These are phyloP conservation scores for Siniperca undulata DNA, from an alignment of 2,797 vertebrate species.

Conservation along the genomic window DNA sequence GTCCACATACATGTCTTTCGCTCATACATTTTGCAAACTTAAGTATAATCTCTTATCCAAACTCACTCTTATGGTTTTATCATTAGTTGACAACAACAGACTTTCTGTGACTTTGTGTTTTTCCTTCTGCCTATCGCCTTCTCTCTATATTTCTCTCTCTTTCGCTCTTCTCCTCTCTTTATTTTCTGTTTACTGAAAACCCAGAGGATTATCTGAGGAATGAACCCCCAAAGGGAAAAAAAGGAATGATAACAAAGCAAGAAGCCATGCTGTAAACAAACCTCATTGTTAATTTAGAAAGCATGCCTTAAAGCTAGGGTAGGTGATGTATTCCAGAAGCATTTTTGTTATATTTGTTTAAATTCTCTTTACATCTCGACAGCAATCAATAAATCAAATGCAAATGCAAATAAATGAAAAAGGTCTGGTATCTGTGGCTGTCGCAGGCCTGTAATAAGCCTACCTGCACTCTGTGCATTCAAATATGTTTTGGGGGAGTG, in stretches of 20 bases:
- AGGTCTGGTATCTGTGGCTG: too few relatives aligned
- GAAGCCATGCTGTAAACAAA: constrained; percentile 53
- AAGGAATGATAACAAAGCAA: constrained; percentile 52
- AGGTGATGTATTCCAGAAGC: too few relatives aligned
- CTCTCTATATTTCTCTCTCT: constrained; percentile 7
- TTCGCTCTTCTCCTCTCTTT: neutral
- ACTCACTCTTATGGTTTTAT: neutral
- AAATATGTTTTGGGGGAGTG: too few relatives aligned
- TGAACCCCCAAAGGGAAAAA: constrained; percentile 59
- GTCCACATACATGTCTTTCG: neutral
- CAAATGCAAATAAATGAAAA: too few relatives aligned
- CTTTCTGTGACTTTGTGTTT: neutral
- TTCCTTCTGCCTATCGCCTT: neutral
- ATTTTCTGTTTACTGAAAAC: constrained; percentile 30
- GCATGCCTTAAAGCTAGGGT: constrained; percentile 9
- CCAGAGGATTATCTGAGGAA: constrained; percentile 56
- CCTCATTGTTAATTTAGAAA: constrained; percentile 50
- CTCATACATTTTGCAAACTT: constrained; percentile 7
- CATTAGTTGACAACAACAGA: constrained; percentile 8
- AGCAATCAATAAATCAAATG: too few relatives aligned
- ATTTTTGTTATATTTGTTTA: too few relatives aligned
- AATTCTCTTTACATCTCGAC: too few relatives aligned
- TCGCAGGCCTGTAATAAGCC: too few relatives aligned
- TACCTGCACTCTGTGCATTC: too few relatives aligned
- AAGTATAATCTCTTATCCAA: constrained; percentile 12